Percentiles rank a stretch among this genome's conserved stretches.
These are phyloP conservation scores for Dermochelys coriacea DNA, from an alignment of 2,797 vertebrate genomes.

Conservation along the genomic window DNA sequence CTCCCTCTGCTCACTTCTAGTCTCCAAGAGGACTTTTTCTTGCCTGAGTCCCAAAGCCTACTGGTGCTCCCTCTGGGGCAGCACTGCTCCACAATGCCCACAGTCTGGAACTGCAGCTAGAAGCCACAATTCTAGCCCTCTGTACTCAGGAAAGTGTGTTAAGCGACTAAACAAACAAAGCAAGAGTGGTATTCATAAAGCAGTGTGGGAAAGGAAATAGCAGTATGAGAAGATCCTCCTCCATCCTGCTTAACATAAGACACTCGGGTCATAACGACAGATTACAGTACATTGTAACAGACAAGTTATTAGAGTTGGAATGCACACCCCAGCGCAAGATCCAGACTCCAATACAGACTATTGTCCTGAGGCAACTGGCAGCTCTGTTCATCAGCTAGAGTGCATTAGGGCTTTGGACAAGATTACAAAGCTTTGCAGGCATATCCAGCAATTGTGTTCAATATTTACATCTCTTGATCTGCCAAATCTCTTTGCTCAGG, in stretches of 20 bases:
- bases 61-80: rapidly evolving
- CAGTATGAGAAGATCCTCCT: background rate
- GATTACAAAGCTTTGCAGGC: background rate
- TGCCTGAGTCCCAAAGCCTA: background rate
- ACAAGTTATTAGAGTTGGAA: background rate
- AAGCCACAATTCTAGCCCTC: background rate
- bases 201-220: background rate
- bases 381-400: background rate
- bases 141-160: background rate
- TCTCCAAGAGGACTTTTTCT: background rate
- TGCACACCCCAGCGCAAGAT: background rate
- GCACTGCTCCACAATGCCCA: rapidly evolving
- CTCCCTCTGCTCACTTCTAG: background rate
- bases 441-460: slow-evolving; percentile 18
- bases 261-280: background rate
- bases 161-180: slow-evolving; percentile 16
- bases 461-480: slow-evolving; percentile 18
- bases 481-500: background rate
- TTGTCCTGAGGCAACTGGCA: background rate
- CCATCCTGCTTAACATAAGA: background rate
- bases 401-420: background rate
- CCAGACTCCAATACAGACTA: background rate
- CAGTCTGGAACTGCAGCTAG: background rate
- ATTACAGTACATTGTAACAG: too few relatives aligned
- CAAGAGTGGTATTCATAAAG: background rate